phyloP scores from a whole-genome alignment of 2,888 invertebrate species.

The Drosophila stalkeri region DNA sequence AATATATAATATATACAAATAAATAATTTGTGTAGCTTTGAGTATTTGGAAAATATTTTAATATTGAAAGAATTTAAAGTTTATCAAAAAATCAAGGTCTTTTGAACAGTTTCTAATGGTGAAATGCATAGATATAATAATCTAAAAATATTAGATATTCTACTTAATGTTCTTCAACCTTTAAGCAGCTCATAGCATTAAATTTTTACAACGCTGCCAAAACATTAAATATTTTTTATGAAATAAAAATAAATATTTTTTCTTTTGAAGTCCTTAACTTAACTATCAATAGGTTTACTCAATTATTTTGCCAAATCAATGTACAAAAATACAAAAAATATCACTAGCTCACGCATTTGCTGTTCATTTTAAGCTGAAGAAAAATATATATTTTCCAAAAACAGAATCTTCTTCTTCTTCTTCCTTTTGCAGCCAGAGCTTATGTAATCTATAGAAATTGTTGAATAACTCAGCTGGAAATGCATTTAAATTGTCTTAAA shows the following conservation, averaged over 20 bases:
- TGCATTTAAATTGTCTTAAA: conserved; percentile 23
- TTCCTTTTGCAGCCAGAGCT: not conserved
- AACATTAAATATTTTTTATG: not conserved
- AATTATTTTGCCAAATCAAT: not conserved
- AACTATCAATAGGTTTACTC: not conserved
- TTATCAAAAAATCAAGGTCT: too few species aligned
- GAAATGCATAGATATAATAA: too few species aligned
- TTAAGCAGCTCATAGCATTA: too few species aligned
- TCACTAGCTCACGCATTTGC: not conserved
- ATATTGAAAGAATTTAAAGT: too few species aligned
- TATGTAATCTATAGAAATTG: conserved; percentile 4
- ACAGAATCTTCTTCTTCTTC: not conserved
- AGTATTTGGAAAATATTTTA: too few species aligned
- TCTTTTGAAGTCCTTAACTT: not conserved
- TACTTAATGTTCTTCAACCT: too few species aligned
- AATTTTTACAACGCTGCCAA: too few species aligned
- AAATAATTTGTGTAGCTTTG: too few species aligned
- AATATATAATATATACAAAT: too few species aligned
- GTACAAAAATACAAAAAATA: not conserved
- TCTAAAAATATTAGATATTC: too few species aligned
- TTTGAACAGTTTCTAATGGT: too few species aligned
- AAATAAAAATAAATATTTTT: not conserved
- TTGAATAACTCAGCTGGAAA: conserved; percentile 1
- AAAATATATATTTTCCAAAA: not conserved
- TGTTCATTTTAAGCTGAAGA: too few species aligned